Evolutionary conservation across 2,113 vertebrate genomes (phyloP).

Genomic region (Mugil cephalus): DNA sequence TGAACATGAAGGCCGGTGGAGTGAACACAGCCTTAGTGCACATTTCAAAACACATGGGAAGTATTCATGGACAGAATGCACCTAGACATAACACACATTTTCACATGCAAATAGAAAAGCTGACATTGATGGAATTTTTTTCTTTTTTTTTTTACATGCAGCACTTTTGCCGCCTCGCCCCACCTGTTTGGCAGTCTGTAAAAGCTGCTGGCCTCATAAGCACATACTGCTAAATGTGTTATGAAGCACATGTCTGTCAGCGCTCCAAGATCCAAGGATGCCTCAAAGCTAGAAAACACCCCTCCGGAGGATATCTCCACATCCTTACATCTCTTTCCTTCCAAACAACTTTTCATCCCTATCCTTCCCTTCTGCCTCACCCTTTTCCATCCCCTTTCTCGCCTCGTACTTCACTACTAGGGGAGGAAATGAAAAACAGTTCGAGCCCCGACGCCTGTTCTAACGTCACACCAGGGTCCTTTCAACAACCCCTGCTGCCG

Average conservation of each 20-base stretch:
- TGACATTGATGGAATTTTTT: slow-evolving; percentile 17
- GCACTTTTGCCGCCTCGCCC: not conserved
- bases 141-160: not conserved
- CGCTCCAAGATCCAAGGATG: slow-evolving; percentile 36
- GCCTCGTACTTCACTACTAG: slow-evolving; percentile 21
- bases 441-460: slow-evolving; percentile 3
- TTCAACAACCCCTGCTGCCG: slow-evolving; percentile 24
- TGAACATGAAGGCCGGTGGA: slow-evolving; percentile 8
- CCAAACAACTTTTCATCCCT: slow-evolving; percentile 47
- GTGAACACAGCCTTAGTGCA: slow-evolving; percentile 13
- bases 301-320: slow-evolving; percentile 51
- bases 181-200: slow-evolving; percentile 35
- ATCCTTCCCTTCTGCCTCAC: slow-evolving; percentile 15
- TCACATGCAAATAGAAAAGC: slow-evolving; percentile 22
- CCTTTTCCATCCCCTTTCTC: not conserved
- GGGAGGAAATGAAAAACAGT: slow-evolving; percentile 59
- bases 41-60: slow-evolving; percentile 39
- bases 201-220: slow-evolving; percentile 28
- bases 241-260: slow-evolving; percentile 39
- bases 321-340: slow-evolving; percentile 53
- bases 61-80: slow-evolving; percentile 17
- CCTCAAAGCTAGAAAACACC: slow-evolving; percentile 41
- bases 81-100: slow-evolving; percentile 36
- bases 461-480: slow-evolving; percentile 56
- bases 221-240: slow-evolving; percentile 37